phyloP scores from a whole-genome alignment of 1,140 invertebrate genomes.

The Drosophila repleta region DNA sequence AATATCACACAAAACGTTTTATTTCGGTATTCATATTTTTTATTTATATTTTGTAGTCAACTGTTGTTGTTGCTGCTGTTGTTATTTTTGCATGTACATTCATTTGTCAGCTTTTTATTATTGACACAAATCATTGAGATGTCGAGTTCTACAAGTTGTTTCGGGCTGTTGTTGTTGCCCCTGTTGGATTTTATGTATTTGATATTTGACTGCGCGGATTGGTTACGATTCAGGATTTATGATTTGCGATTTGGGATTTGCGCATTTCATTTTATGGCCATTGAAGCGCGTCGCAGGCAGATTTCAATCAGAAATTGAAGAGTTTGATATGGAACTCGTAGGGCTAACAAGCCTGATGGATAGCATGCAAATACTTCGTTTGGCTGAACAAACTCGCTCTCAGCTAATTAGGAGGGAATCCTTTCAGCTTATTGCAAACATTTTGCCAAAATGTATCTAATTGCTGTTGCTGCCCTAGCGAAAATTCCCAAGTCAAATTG shows the following conservation, averaged over 20 bases:
- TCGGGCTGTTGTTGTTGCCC: constrained; percentile 20
- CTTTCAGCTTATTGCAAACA: constrained; percentile 46
- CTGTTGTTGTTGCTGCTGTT: not conserved
- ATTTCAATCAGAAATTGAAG: constrained; percentile 8
- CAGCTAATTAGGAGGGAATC: constrained; percentile 9
- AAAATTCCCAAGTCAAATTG: constrained; percentile 40
- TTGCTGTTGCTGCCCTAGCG: constrained; percentile 41
- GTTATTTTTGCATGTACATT: constrained; percentile 52
- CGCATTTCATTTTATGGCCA: constrained; percentile 27
- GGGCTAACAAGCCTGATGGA: not conserved
- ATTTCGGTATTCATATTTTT: constrained; percentile 2
- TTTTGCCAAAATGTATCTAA: constrained; percentile 32
- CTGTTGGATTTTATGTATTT: constrained; percentile 49
- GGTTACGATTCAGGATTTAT: constrained; percentile 38
- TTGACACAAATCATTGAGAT: constrained; percentile 73
- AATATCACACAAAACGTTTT: constrained; percentile 34
- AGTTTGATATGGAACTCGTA: not conserved
- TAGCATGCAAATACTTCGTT: not conserved
- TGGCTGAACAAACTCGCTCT: constrained; percentile 6
- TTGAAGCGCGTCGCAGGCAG: constrained; percentile 5
- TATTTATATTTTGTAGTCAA: constrained; percentile 1
- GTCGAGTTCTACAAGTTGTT: constrained; percentile 24
- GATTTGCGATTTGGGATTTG: constrained; percentile 37
- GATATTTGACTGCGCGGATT: constrained; percentile 60
- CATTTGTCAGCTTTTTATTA: constrained; percentile 63